A percentile compares a stretch with the other conserved stretches of the same genome.
Evolutionary conservation across 1,140 invertebrate species (phyloP).

Genomic region (Araneus ventricosus): DNA sequence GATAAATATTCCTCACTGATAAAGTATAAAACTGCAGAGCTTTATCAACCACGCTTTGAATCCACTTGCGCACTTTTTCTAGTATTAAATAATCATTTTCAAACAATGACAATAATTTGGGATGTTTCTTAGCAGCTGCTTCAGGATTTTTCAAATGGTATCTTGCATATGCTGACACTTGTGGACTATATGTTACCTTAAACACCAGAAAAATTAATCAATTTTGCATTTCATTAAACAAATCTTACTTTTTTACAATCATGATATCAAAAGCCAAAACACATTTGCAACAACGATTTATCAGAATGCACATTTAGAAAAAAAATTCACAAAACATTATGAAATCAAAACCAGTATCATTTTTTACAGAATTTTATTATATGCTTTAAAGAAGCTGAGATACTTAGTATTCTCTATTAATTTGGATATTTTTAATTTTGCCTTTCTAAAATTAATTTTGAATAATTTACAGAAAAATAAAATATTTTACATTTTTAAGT

Average conservation of each 20-base stretch:
- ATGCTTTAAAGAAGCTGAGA: no score
- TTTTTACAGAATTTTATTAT: no score
- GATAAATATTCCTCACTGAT: background rate
- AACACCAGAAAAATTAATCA: background rate
- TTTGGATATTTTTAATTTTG: no score
- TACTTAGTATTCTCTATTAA: no score
- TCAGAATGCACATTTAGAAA: background rate
- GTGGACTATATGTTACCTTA: constrained; percentile 37
- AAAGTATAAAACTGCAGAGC: background rate
- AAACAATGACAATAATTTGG: background rate
- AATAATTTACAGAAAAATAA: no score
- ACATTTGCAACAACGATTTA: background rate
- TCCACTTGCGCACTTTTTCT: constrained; percentile 52
- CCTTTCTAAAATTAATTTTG: no score
- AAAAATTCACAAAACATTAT: background rate
- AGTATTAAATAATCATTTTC: constrained; percentile 60
- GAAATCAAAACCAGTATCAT: no score
- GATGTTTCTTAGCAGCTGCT: background rate
- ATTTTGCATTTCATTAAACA: no score
- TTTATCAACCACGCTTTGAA: constrained; percentile 70
- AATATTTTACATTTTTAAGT: no score
- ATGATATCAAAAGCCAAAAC: background rate
- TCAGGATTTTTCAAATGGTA: constrained; percentile 47
- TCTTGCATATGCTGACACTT: constrained; percentile 32
- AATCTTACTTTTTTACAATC: background rate